phyloP scores from a whole-genome alignment of 2,113 vertebrate genomes.

The Gnathonemus longibarbis region DNA sequence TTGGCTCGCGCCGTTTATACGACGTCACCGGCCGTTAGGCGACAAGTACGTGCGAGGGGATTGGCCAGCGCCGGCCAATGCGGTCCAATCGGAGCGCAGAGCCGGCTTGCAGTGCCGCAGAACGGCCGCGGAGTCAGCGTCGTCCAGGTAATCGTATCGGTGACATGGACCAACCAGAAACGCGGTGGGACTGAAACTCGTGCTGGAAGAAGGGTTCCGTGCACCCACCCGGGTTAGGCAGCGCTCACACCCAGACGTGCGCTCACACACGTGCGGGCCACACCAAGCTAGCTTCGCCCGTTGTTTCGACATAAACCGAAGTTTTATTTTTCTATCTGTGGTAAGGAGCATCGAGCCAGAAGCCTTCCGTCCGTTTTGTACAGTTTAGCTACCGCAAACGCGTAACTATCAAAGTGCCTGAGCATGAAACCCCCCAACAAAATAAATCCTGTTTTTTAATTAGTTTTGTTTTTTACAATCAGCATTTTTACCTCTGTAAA shows the following conservation, averaged over 20 bases:
- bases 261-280: not conserved
- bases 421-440: too few relatives aligned
- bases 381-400: not conserved
- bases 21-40: not conserved
- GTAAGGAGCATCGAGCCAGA: conserved; percentile 69
- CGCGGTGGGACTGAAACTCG: not conserved
- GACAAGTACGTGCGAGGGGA: not conserved
- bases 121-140: not conserved
- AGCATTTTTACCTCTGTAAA: conserved; percentile 93
- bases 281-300: not conserved
- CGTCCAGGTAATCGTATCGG: not conserved
- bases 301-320: not conserved
- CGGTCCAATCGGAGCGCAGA: not conserved
- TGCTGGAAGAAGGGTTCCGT: not conserved
- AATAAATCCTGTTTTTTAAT: conserved; percentile 65
- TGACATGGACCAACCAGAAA: not conserved
- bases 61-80: not conserved
- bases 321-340: conserved; percentile 73
- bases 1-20: not conserved
- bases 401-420: conserved; percentile 81
- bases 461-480: conserved; percentile 61
- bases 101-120: not conserved
- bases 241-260: not conserved
- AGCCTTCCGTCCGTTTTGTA: conserved; percentile 42
- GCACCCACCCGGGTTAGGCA: not conserved